Evolutionary conservation across 1,140 invertebrate genomes (phyloP), one percentile per base, ranked within the genome.

Genomic region (Nebria ingens): DNA sequence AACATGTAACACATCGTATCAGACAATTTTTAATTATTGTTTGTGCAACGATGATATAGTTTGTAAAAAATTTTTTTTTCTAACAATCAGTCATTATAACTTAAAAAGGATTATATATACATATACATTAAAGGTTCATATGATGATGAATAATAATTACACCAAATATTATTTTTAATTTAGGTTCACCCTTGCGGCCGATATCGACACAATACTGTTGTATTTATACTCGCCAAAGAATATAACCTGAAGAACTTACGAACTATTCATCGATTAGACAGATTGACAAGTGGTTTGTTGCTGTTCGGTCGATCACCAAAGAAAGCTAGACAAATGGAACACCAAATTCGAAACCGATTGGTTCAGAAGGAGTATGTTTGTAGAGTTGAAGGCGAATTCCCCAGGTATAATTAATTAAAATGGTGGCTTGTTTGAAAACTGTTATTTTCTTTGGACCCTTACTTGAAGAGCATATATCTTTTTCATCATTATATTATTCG

Each of bases 341-440:
- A 94, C 65, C 91, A 97, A 74, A 94, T 98, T 56, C 79, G 89
- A 61, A 89, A 94, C 66, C 77, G 92, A 64, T 79, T 91, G 69
- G 91, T 98, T 2, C 81, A 86, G 64, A 99, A 99, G 71, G 92
- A 97, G 69, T 99, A 99, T 72, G 85, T 99, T 0, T 97, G 94
- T 72, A 79, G 92, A 61, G 97, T 99, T 0, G 92, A 93, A 60
- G 97, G 97, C 51, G 81, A 89, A 67, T 99, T 99, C 74, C 96
- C 96, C 9, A 86, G 91, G 89, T 97, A 81, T 80, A 88, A 84
- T 59, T 42, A 13, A 21, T 17, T 55, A 50, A 45, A 17, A 3
- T 45, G 25, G n/a, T n/a, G n/a, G n/a, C n/a, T n/a, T n/a, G n/a
- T n/a, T 34, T 34, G 25, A 34, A 34, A 34, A 34, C 25, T n/a